These are phyloP conservation scores for Reticulitermes lucifugus DNA, from an alignment of 2,888 invertebrate genomes.

Conservation along the genomic window DNA sequence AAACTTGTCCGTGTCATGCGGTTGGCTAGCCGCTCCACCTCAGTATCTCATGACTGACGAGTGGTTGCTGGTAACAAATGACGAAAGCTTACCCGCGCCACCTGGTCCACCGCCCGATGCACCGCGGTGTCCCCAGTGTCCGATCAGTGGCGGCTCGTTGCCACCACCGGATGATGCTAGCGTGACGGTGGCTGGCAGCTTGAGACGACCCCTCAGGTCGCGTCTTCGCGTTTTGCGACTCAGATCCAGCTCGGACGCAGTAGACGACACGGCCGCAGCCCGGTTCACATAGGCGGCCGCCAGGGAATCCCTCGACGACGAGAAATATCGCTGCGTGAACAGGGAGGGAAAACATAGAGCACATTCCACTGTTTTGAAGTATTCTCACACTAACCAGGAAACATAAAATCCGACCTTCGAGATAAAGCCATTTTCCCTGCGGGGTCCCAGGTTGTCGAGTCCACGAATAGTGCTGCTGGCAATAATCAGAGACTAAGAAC, in stretches of 20 bases:
- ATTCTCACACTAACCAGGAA: too few species aligned
- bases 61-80: too few species aligned
- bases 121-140: constrained; percentile 59
- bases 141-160: constrained; percentile 78
- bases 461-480: too few species aligned
- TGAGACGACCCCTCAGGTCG: constrained; percentile 73
- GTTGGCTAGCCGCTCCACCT: too few species aligned
- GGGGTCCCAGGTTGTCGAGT: too few species aligned
- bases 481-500: too few species aligned
- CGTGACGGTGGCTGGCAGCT: constrained; percentile 70
- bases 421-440: too few species aligned
- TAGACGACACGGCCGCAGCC: constrained; percentile 71
- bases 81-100: constrained; percentile 4
- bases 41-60: too few species aligned
- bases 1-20: too few species aligned
- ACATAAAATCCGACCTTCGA: too few species aligned
- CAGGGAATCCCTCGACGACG: constrained; percentile 80
- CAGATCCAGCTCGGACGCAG: constrained; percentile 82
- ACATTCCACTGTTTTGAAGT: too few species aligned
- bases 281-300: constrained; percentile 76
- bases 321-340: constrained; percentile 71
- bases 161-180: constrained; percentile 74
- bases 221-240: constrained; percentile 77
- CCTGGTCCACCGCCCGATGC: constrained; percentile 65
- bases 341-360: too few species aligned